phyloP scores from a whole-genome alignment of 2,113 vertebrate species.

The Psilopsiagon aurifrons region DNA sequence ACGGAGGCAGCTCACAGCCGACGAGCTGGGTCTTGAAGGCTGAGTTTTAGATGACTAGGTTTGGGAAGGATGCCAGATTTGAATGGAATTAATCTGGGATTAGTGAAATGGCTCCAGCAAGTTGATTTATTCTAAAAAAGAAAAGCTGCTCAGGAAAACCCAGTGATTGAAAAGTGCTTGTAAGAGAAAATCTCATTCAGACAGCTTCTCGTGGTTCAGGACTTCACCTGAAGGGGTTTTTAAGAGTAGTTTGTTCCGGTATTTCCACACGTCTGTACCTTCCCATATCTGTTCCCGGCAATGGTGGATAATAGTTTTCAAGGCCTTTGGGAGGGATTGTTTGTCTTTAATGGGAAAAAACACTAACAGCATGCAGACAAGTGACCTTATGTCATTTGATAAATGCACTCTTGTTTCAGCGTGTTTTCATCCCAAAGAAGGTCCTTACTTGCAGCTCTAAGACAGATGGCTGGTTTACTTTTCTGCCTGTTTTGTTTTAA shows the following conservation, averaged over 20 bases:
- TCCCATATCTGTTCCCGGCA: background rate
- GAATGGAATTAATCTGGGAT: constrained; percentile 63
- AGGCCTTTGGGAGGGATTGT: background rate
- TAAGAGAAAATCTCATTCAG: constrained; percentile 8
- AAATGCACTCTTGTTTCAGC: background rate
- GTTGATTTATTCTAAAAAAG: constrained; percentile 38
- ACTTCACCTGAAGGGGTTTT: background rate
- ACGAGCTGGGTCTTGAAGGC: background rate
- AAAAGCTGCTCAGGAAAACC: constrained; percentile 30
- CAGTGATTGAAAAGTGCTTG: background rate
- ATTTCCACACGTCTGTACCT: background rate
- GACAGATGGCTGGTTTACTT: background rate
- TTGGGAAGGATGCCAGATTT: constrained; percentile 30
- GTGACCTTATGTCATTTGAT: background rate
- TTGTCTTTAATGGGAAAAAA: background rate
- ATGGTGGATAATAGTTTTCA: background rate
- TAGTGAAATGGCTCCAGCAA: constrained; percentile 44
- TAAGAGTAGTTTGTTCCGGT: background rate
- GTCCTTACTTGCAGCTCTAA: background rate
- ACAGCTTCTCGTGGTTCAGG: background rate
- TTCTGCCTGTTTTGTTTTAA: background rate
- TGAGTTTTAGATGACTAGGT: constrained; percentile 18
- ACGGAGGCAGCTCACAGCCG: background rate
- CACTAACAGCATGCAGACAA: background rate
- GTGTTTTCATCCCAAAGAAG: background rate